Base-by-base conservation (phyloP, 2,888 invertebrate genomes). In the Gasteruption jaculator region DNA sequence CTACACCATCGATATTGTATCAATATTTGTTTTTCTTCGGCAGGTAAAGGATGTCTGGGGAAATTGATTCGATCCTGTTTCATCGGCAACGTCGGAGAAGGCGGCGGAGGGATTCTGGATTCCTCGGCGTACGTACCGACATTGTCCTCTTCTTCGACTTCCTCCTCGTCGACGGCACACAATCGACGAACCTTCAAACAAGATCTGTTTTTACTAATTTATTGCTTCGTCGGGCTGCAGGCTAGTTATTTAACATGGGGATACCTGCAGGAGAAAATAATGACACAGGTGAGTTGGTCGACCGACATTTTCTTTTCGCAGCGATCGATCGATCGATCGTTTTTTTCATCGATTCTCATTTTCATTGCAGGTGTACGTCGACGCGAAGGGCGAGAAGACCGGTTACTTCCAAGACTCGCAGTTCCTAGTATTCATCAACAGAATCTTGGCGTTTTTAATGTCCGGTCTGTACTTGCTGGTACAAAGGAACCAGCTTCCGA, bases 191-290 rank as follows among this genome's bases (percentile, higher is more conserved):
- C 79, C 38, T 71, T 76, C 51, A 68, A 76, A 14, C 77, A 80
- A 63, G 81, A 83, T 60, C 75, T 78, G 1, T 53, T 81, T 18
- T 65, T 83, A 30, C 71, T 91, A 3, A 35, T 79, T 1, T 83
- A 88, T 69, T 96, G 94, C 70, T 91, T 92, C 68, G 71, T 80
- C 7, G 95, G 96, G 0, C 77, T 97, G 7, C 92, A 94, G 81
- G 76, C 81, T 4, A 86, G 93, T 25, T 96, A 95, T 65, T 76
- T 96, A 18, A 87, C 91, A 43, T 97, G 96, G 96, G 97, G 97
- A 5, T 78, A 96, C 46, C 75, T 99, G 46, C 97, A 99, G 72
- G 99, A 99, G 73, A 91, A 95, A 74, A 91, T 99, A 43, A 97
- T 99, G 92, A 97, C 97, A 0, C 83, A 83, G 75, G 83, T 83